Evolutionary conservation across 2,113 vertebrate genomes (phyloP).

Genomic region (Solea senegalensis): DNA sequence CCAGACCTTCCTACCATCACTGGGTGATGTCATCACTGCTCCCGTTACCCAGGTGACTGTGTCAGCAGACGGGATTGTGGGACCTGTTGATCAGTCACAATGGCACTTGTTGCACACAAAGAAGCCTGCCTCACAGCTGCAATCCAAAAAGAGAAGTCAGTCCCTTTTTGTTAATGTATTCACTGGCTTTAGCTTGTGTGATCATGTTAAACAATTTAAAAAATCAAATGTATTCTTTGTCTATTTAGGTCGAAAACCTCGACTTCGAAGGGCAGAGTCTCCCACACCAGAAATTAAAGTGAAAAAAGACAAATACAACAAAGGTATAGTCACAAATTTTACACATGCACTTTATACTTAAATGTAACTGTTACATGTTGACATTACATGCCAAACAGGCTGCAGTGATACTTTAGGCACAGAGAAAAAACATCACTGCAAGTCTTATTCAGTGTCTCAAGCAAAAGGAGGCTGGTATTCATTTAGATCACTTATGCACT

Average conservation of each 20-base stretch:
- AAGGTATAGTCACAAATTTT: constrained; percentile 80
- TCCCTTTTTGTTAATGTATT: not conserved
- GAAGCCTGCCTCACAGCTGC: constrained; percentile 82
- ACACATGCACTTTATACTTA: no score
- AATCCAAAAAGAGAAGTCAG: constrained; percentile 90
- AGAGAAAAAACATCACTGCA: no score
- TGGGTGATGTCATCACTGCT: constrained; percentile 85
- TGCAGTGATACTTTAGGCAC: no score
- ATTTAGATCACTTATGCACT: no score
- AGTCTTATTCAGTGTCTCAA: no score
- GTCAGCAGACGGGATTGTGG: constrained; percentile 87
- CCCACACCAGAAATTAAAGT: constrained; percentile 92
- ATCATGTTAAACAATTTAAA: not conserved
- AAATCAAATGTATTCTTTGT: not conserved
- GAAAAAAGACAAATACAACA: constrained; percentile 94
- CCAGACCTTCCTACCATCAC: constrained; percentile 80
- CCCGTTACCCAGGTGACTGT: constrained; percentile 90
- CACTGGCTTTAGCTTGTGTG: not conserved
- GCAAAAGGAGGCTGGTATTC: no score
- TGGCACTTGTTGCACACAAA: constrained; percentile 70
- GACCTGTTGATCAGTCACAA: constrained; percentile 85
- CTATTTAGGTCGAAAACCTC: constrained; percentile 87
- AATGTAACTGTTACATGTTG: no score
- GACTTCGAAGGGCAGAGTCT: constrained; percentile 87
- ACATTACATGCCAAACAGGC: no score